A percentile compares a stretch with the other conserved stretches of the same genome.
Evolutionary conservation across 2,113 vertebrate species (phyloP).

Genomic region (Microcebus griseorufus): DNA sequence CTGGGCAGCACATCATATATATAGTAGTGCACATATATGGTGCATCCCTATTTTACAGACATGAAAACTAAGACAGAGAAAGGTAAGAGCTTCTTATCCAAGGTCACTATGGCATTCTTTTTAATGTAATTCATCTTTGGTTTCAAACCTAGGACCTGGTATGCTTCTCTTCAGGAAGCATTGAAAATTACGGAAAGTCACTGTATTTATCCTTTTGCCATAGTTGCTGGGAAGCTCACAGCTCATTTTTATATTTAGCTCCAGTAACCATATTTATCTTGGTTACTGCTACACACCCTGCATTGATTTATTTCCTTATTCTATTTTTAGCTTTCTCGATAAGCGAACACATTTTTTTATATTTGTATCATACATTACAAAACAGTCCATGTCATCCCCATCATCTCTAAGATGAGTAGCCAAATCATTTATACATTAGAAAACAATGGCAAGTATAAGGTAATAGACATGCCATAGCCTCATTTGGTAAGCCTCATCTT

Average conservation of each 20-base stretch:
- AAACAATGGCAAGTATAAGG: neutral
- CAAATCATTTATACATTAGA: neutral
- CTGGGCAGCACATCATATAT: neutral
- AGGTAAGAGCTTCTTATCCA: neutral
- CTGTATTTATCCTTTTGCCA: neutral
- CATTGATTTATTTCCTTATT: neutral
- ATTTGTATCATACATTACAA: neutral
- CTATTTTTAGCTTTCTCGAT: conserved; percentile 36
- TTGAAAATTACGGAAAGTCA: neutral
- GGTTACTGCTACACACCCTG: neutral
- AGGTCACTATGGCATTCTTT: neutral
- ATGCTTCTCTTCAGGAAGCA: neutral
- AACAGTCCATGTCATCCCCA: neutral
- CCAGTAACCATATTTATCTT: neutral
- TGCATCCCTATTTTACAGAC: neutral
- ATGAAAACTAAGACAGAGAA: neutral
- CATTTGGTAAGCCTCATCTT: neutral
- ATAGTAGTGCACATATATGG: neutral
- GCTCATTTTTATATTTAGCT: neutral
- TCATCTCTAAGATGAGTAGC: neutral
- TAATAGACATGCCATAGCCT: neutral
- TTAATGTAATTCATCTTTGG: neutral
- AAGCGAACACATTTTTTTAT: neutral
- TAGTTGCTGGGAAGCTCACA: neutral
- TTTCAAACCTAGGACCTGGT: neutral